Evolutionary conservation across 2,888 invertebrate genomes (phyloP), one percentile per base, ranked within the genome.

Genomic region (Augochlorella aurata): DNA sequence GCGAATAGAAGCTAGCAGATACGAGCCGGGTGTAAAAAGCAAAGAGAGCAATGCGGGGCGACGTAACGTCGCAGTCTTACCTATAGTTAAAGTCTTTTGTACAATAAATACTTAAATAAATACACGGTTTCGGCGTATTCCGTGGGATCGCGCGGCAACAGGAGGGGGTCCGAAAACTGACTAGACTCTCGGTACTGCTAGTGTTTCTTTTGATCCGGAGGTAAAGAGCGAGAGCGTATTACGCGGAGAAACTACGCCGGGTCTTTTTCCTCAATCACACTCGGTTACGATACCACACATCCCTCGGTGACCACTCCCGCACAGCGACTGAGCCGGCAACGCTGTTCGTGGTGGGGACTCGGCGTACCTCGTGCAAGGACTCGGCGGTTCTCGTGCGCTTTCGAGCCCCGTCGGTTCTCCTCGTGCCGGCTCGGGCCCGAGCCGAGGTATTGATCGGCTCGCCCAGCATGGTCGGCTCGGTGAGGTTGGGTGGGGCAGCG

Each of bases 361-460:
- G 92, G 91, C 76, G 84, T 84, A 87, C 87, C 88, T 92, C 91
- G 91, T 90, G 90, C 90, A 88, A 87, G 90, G 90, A 84, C 84
- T 91, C 90, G 91, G 85, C 45, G 16, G 9, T 44, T 5, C 54
- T 86, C 91, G 91, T 44, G 63, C 70, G 16, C 21, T 38, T 66
- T 88, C 90, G 90, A 61, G 47, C 54, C 7, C 81, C 85, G 45
- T 65, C 87, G 67, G n/a, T 12, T 9, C 9, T 3, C 45, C 79
- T 86, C 91, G 90, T 89, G 92, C 16, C 90, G 79, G 91, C 90
- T 91, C 92, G 93, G 91, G 84, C 88, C 91, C 90, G 93, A 93
- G 94, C 94, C 94, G 94, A 94, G 75, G 93, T 91, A 93, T 93
- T 93, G 93, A 93, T 93, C 92, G 90, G 83, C 88, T 83, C 88